Conservation (phyloP, 1,140 invertebrate genomes). For the Globodera ellingtonae region DNA sequence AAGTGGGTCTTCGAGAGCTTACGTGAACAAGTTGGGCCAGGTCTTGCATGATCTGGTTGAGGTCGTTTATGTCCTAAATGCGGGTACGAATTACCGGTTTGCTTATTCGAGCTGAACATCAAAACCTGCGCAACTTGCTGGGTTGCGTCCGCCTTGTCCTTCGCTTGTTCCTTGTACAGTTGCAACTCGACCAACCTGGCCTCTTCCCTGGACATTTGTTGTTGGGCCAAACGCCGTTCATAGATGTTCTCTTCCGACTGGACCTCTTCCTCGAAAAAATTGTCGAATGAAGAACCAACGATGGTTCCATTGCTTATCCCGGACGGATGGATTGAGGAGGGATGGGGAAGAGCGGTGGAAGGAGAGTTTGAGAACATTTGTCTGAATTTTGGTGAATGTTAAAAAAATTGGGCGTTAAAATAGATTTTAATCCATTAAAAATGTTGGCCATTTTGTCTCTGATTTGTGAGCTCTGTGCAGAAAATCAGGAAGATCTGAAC, state of each 20-base stretch:
- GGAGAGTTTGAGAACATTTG: constrained; percentile 5
- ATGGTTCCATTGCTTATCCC: neutral
- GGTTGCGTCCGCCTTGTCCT: constrained; percentile 46
- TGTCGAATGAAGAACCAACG: neutral
- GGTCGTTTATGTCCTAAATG: constrained; percentile 48
- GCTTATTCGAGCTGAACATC: neutral
- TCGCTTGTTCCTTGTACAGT: constrained; percentile 32
- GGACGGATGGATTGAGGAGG: constrained; percentile 3
- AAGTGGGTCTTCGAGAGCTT: neutral
- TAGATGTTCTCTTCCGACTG: constrained; percentile 26
- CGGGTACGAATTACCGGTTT: neutral
- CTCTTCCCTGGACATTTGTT: constrained; percentile 18
- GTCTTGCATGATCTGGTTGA: constrained; percentile 56
- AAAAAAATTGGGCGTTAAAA: too few relatives aligned
- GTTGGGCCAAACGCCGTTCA: constrained; percentile 26
- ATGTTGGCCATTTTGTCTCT: too few relatives aligned
- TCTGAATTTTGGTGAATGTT: too few relatives aligned
- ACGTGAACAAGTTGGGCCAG: constrained; percentile 50
- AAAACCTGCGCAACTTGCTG: constrained; percentile 38
- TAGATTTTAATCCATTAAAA: too few relatives aligned
- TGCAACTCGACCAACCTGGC: constrained; percentile 23
- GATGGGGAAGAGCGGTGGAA: neutral
- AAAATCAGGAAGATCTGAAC: too few relatives aligned
- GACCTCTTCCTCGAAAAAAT: constrained; percentile 27
- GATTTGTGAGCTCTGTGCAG: too few relatives aligned